Evolutionary conservation across 2,888 invertebrate genomes (phyloP).

Genomic region (Hipparchia semele): DNA sequence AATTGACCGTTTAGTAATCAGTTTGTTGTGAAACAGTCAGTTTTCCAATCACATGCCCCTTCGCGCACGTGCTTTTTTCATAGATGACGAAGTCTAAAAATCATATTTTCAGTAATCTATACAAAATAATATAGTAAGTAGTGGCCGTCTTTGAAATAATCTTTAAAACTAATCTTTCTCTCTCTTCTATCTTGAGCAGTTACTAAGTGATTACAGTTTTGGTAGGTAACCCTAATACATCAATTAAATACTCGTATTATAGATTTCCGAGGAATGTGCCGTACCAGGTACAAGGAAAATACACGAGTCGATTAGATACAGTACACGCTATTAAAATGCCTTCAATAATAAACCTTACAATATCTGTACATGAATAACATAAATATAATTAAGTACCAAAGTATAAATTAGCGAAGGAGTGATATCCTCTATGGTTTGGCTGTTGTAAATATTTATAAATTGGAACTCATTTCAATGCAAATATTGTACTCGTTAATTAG

Average conservation of each 20-base stretch:
- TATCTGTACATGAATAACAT: not conserved
- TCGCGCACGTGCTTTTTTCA: not conserved
- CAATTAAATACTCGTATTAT: not conserved
- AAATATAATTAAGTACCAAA: not conserved
- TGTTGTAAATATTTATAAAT: too few relatives aligned
- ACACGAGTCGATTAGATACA: not conserved
- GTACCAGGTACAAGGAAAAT: not conserved
- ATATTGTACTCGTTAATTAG: too few relatives aligned
- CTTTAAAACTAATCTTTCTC: too few relatives aligned
- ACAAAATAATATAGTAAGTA: too few relatives aligned
- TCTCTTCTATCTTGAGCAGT: too few relatives aligned
- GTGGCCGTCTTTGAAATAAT: too few relatives aligned
- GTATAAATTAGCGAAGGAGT: not conserved
- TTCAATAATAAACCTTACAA: not conserved
- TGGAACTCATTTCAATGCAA: too few relatives aligned
- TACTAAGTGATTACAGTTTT: too few relatives aligned
- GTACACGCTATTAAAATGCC: not conserved
- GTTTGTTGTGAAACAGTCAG: slow-evolving; percentile 8
- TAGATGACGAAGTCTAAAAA: too few relatives aligned
- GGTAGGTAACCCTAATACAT: not conserved
- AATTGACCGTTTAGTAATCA: not conserved
- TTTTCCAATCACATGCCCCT: not conserved
- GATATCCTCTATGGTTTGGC: too few relatives aligned
- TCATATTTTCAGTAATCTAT: not conserved
- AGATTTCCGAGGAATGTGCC: not conserved